Percentiles rank a stretch among this genome's conserved stretches.
Conservation (phyloP, 2,113 vertebrate genomes). For the Emberiza fucata region DNA sequence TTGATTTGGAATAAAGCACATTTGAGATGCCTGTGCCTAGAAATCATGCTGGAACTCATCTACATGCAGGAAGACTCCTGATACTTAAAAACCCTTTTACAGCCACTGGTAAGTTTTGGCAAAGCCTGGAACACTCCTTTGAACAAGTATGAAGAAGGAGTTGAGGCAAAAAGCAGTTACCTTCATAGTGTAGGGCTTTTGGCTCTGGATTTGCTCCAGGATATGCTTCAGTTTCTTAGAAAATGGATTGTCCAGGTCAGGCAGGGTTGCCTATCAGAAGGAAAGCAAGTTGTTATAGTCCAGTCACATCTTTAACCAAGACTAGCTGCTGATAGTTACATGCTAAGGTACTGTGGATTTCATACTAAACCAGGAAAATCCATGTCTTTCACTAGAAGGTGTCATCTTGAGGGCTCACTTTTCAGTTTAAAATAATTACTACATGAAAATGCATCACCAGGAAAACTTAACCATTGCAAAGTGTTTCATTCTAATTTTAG, state of each 20-base stretch:
- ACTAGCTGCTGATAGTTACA: background rate
- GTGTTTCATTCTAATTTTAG: background rate
- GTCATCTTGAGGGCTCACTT: background rate
- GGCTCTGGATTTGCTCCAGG: slow-evolving; percentile 76
- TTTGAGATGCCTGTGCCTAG: background rate
- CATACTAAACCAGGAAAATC: background rate
- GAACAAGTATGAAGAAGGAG: background rate
- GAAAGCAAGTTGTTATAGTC: background rate
- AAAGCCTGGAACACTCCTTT: background rate
- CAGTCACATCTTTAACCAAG: background rate
- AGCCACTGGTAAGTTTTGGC: background rate
- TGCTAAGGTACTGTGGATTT: background rate
- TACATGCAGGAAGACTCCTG: accelerated
- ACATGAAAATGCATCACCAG: background rate
- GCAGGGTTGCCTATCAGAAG: slow-evolving; percentile 75
- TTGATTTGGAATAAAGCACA: background rate
- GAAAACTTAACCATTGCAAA: background rate
- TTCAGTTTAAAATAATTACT: background rate
- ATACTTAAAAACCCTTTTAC: background rate
- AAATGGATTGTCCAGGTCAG: slow-evolving; percentile 82
- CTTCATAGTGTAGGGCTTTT: slow-evolving; percentile 88
- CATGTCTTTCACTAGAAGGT: background rate
- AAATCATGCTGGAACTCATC: background rate
- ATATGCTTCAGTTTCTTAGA: slow-evolving; percentile 83
- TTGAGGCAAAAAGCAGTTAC: slow-evolving; percentile 61